phyloP scores from a whole-genome alignment of 2,888 invertebrate species.

The Magallana nippona region DNA sequence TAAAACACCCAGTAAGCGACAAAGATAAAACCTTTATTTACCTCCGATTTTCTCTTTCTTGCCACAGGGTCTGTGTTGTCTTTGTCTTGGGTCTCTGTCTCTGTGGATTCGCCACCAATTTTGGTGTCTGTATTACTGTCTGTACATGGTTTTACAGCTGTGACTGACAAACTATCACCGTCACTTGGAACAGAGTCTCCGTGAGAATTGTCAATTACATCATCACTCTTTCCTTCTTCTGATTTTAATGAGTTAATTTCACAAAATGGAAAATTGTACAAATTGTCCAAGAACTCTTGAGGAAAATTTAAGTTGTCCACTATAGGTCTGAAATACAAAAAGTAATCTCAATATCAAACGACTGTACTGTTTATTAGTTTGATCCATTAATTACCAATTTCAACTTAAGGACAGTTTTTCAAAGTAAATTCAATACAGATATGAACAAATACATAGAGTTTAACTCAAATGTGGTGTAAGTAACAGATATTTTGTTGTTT shows the following conservation, averaged over 20 bases:
- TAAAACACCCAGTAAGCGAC: too few relatives aligned
- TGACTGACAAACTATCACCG: not conserved
- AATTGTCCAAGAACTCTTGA: constrained; percentile 85
- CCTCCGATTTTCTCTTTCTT: constrained; percentile 9
- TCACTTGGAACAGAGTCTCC: not conserved
- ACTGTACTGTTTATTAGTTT: too few relatives aligned
- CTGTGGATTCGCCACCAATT: not conserved
- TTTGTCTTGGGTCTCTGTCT: constrained; percentile 12
- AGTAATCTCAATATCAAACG: too few relatives aligned
- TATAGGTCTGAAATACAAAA: constrained; percentile 82
- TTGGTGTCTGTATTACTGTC: constrained; percentile 8
- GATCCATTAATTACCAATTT: not conserved
- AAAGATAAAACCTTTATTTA: not conserved
- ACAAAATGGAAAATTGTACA: constrained; percentile 82
- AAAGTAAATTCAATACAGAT: too few relatives aligned
- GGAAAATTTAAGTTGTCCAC: constrained; percentile 90
- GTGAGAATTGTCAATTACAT: not conserved
- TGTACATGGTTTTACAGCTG: not conserved
- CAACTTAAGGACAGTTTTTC: not conserved
- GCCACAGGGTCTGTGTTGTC: not conserved
- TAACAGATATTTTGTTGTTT: too few relatives aligned
- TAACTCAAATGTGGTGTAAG: too few relatives aligned
- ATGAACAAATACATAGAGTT: too few relatives aligned
- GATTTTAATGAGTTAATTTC: constrained; percentile 53
- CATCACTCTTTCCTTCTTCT: constrained; percentile 11